Evolutionary conservation across 2,113 vertebrate species (phyloP), one percentile per base, ranked within the genome.

Genomic region (Poicephalus meyeri): DNA sequence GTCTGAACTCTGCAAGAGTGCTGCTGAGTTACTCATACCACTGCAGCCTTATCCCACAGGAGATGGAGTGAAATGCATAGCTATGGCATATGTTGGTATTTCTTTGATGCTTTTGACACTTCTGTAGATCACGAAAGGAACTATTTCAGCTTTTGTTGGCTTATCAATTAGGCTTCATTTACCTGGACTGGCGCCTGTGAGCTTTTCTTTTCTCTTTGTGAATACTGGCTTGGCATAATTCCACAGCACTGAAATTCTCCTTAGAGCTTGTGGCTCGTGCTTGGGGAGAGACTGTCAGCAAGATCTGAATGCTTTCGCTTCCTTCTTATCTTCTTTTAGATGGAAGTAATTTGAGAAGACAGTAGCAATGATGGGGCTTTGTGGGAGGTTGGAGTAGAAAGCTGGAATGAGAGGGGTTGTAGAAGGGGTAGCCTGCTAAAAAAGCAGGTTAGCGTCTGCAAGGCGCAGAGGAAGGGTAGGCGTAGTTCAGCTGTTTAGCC

Each of bases 71-170:
- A 88, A 83, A 74, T 13, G 6, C 33, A 23, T 50, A 61, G 29
- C 58, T 82, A 1, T 68, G 41, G 26, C 49, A 19, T 64, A 7
- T 35, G 17, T 25, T 86, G 33, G 7, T 73, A 29, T 86, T 93
- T 66, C 58, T 92, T 31, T 63, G 29, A 6, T 88, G 42, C 50
- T 55, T 94, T 95, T 91, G 76, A n/a, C 52, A 24, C 31, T 93
- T 70, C 25, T 24, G 8, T 58, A 39, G 50, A 44, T 37, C 47
- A 61, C 33, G 24, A 63, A 69, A 60, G 58, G 28, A 50, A 17
- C 20, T 53, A 5, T 60, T 89, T 73, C 37, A 58, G 37, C 18
- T 46, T 80, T 49, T 72, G 28, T 15, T 70, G 74, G 28, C 25
- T 9, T 33, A 37, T 52, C 70, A 41, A 1, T 71, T 78, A 42